Conservation (phyloP, 2,797 vertebrate species). For the Periparus ater region DNA sequence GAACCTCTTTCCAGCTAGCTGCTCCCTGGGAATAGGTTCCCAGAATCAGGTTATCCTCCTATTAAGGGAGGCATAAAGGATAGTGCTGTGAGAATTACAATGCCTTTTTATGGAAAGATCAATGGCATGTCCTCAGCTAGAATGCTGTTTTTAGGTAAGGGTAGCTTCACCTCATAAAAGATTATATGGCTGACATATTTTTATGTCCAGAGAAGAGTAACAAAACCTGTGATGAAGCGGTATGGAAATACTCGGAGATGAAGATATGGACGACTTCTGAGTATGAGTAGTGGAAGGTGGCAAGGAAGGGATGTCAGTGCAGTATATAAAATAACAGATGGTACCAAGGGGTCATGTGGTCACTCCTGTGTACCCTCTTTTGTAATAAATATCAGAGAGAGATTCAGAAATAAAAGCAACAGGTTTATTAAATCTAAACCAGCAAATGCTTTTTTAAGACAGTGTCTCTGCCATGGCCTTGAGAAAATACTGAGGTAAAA, state of each 20-base stretch:
- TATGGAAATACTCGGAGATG: constrained; percentile 19
- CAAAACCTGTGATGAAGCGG: constrained; percentile 38
- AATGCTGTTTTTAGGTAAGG: constrained; percentile 49
- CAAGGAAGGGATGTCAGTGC: constrained; percentile 15
- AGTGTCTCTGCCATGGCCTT: background rate
- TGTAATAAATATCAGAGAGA: constrained; percentile 35
- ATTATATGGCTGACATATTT: constrained; percentile 60
- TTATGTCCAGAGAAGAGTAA: constrained; percentile 22
- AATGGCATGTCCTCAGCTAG: constrained; percentile 30
- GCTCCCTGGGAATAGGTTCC: constrained; percentile 15
- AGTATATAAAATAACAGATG: constrained; percentile 51
- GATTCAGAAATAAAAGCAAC: constrained; percentile 33
- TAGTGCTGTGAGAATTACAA: constrained; percentile 24
- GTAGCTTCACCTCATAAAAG: constrained; percentile 61
- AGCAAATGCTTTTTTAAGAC: constrained; percentile 52
- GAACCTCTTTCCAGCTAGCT: background rate
- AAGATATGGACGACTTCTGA: constrained; percentile 26
- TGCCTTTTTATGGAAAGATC: constrained; percentile 62
- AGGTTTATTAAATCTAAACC: constrained; percentile 38
- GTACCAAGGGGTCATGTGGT: background rate
- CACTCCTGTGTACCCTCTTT: background rate
- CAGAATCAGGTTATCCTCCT: constrained; percentile 40
- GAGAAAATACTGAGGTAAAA: constrained; percentile 13
- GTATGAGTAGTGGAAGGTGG: constrained; percentile 24
- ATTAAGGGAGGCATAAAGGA: constrained; percentile 22